Evolutionary conservation across 1,140 invertebrate genomes (phyloP), one percentile per base, ranked within the genome.

Genomic region (Ectropis grisescens): DNA sequence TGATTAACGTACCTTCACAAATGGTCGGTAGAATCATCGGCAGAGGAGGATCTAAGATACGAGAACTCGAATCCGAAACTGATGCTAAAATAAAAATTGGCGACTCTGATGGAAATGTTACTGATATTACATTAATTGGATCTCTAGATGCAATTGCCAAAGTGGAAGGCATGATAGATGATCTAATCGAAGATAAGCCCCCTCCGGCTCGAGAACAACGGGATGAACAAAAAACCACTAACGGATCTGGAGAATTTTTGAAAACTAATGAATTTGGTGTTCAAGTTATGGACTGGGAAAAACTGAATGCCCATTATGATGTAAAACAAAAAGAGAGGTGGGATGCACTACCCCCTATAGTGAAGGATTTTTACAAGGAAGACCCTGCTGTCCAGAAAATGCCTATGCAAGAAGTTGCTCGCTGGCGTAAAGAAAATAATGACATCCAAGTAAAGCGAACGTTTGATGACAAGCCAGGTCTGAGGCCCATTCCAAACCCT

Each of bases 301-400:
- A 68, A 37, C 47, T 78, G 0, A 69, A 71, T 56, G 48, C 58
- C 13, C 51, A 52, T 34, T 62, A 90, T 83, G 84, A 88, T 35
- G 47, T 71, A 38, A 64, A 58, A 5, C 82, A 85, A 34, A 75
- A 83, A 32, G 75, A 79, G 30, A 85, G 85, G 37, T 92, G 87
- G 85, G 83, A 85, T 1, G 83, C 86, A 38, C 79, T 88, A 11
- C 88, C 90, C 1, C 72, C 84, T 1, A 84, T 96, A 9, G 81
- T 85, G 2, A 97, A 96, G 72, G 79, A 94, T 54, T 95, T 97
- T 59, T 98, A 97, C 55, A 72, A 86, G 46, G 95, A 97, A 84
- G 85, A 91, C 58, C 87, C 88, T 0, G 78, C 81, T 44, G 86
- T 97, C 2, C 74, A 86, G 11, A 84, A 84, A 11, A 88, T 95